These are phyloP conservation scores for Neoitamus cyanurus DNA, from an alignment of 2,888 invertebrate species.

Conservation along the genomic window DNA sequence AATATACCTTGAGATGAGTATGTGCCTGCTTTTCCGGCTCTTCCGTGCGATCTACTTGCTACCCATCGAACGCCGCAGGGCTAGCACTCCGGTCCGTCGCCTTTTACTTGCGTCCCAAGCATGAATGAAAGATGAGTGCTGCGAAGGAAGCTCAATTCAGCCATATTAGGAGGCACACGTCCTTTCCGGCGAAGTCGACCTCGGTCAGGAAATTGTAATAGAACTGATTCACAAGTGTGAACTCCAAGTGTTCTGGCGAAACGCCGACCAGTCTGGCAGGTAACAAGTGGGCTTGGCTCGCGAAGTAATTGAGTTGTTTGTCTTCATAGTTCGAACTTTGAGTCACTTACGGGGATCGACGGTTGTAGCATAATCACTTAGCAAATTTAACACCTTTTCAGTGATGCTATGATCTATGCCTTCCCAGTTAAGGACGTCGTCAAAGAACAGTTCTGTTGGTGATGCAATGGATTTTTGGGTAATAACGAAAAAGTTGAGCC, in stretches of 20 bases:
- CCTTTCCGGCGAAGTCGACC: not conserved
- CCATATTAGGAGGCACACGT: not conserved
- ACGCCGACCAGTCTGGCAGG: not conserved
- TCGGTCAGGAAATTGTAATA: not conserved
- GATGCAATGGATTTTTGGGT: conserved; percentile 8
- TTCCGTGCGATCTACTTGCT: not conserved
- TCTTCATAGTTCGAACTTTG: not conserved
- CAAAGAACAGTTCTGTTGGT: not conserved
- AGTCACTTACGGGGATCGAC: not conserved
- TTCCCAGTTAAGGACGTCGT: not conserved
- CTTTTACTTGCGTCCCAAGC: not conserved
- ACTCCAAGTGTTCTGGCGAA: not conserved
- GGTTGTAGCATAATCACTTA: not conserved
- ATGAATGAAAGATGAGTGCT: not conserved
- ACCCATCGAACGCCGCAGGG: not conserved
- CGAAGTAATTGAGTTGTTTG: not conserved
- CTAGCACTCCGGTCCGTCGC: too few species aligned
- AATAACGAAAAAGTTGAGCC: not conserved
- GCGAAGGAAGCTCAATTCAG: not conserved
- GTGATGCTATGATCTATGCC: not conserved
- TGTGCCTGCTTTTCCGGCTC: not conserved
- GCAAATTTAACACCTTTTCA: not conserved
- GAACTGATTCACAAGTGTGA: not conserved
- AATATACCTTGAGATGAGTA: not conserved
- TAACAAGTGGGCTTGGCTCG: not conserved